Base-by-base conservation (phyloP, 2,888 invertebrate species). In the Adela reaumurella region DNA sequence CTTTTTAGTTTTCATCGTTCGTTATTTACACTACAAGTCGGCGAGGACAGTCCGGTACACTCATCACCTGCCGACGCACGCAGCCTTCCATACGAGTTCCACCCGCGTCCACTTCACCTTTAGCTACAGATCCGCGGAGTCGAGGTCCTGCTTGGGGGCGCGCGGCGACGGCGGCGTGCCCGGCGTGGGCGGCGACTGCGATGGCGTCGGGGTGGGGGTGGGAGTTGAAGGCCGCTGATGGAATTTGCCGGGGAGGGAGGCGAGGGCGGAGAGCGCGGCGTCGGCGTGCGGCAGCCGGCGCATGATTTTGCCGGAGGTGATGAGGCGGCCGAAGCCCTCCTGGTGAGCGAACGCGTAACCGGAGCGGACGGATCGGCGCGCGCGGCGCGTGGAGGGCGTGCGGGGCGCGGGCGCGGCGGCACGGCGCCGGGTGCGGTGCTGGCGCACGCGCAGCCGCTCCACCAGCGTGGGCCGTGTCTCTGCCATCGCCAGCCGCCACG, bases 261-360 rank as follows among this genome's bases (percentile, higher is more conserved):
- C 74, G 52, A 74, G 71, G 57, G 74, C 74, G 3, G 87, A 85
- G 55, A 89, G 87, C 63, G 87, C 89, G 56, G 90, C 89, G 66
- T 90, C 90, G 44, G 81, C 81, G 68, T 90, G 90, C 49, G 90
- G 90, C 67, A 90, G 77, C 65, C 90, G 89, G 55, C 88, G 84
- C 95, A 97, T 96, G 63, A 97, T 95, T 76, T 94, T 94, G 52
- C 97, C 97, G 46, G 94, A 94, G 11, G 97, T 98, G 67, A 99
- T 99, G 58, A 99, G 89, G 17, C 94, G 85, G 46, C 97, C 97
- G 72, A 97, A 97, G 59, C 97, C 97, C 81, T 95, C 94, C 74
- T 96, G 95, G 78, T 99, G 98, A 50, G 98, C 95, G 79, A 99
- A 99, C 10, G 98, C 98, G 77, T 99, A 96, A 50, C 98, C 97